phyloP scores from a whole-genome alignment of 2,797 vertebrate species.

The Pangasius djambal region DNA sequence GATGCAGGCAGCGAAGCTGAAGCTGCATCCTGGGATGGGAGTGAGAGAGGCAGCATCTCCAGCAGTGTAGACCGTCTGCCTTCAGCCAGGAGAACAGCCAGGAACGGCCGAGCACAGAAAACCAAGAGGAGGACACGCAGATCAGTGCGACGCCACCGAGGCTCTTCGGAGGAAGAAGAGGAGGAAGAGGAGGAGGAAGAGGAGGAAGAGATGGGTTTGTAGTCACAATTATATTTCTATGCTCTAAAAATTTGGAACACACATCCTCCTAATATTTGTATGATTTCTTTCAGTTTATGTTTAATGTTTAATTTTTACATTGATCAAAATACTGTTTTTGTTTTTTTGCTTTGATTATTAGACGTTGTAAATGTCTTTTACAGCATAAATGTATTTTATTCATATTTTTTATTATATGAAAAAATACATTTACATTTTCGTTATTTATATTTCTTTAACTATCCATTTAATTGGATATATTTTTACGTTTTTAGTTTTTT shows the following conservation, averaged over 20 bases:
- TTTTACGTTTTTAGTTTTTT: background rate
- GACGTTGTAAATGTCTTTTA: background rate
- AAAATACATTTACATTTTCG: background rate
- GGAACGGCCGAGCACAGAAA: constrained; percentile 53
- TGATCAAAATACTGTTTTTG: background rate
- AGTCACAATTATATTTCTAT: background rate
- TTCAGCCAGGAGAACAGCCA: constrained; percentile 71
- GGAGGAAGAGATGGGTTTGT: constrained; percentile 71
- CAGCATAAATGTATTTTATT: background rate
- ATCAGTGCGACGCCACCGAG: constrained; percentile 70
- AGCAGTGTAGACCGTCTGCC: constrained; percentile 71
- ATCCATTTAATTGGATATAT: background rate
- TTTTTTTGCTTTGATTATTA: background rate
- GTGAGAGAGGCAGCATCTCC: constrained; percentile 80
- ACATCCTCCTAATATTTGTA: background rate
- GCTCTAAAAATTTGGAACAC: background rate
- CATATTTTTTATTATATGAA: background rate
- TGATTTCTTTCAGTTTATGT: background rate
- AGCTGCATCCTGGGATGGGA: constrained; percentile 79
- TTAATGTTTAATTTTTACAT: background rate
- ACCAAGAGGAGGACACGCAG: constrained; percentile 58
- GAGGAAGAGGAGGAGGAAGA: constrained; percentile 72
- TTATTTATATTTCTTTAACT: background rate
- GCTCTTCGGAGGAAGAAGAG: constrained; percentile 89
- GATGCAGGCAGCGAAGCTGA: constrained; percentile 89